Conservation (phyloP, 2,113 vertebrate species). For the Platysteira castanea region DNA sequence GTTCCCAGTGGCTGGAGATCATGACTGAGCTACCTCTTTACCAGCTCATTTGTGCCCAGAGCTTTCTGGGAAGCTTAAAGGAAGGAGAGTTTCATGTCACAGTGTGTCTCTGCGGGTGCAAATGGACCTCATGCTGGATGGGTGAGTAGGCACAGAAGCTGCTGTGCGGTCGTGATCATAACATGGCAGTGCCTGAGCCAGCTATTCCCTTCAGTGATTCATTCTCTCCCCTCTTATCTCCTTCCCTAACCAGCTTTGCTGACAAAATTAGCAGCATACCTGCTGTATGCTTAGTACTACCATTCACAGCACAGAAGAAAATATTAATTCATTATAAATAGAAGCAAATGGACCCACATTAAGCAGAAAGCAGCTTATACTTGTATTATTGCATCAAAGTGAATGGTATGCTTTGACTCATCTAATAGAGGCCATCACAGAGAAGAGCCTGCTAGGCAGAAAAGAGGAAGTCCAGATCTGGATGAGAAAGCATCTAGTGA, state of each 20-base stretch:
- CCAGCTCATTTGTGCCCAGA: background rate
- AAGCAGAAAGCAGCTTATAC: background rate
- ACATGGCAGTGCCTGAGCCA: background rate
- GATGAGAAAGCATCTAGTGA: background rate
- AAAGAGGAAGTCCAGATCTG: background rate
- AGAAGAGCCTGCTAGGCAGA: background rate
- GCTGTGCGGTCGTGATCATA: background rate
- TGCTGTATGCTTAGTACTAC: slow-evolving; percentile 5
- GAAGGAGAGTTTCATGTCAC: background rate
- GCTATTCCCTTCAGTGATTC: slow-evolving; percentile 9
- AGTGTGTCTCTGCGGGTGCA: background rate
- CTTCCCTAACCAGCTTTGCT: background rate
- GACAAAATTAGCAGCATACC: slow-evolving; percentile 44
- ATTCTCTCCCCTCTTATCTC: slow-evolving; percentile 16
- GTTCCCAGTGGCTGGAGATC: background rate
- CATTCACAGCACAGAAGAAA: background rate
- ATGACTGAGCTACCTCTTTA: background rate
- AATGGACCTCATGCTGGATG: background rate
- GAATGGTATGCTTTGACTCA: slow-evolving; percentile 15
- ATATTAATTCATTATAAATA: slow-evolving; percentile 18
- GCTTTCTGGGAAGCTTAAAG: background rate
- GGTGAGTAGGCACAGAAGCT: background rate
- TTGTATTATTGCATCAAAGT: background rate
- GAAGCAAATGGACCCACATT: background rate
- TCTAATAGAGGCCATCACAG: background rate